Base-by-base conservation (phyloP, 2,888 invertebrate species). In the Caenorhabditis sp. region DNA sequence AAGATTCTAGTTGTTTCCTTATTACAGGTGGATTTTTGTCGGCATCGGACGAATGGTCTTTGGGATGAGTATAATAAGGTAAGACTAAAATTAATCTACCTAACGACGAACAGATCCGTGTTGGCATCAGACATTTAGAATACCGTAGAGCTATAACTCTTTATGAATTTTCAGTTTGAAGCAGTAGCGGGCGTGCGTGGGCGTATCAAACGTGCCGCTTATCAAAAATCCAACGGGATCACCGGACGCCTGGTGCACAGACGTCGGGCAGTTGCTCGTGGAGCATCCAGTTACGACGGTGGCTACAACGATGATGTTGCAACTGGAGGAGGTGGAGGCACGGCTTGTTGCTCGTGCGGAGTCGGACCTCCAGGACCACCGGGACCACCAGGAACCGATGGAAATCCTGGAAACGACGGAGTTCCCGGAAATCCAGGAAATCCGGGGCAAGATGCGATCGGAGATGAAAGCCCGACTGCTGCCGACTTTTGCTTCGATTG, bases 21-120 rank as follows among this genome's bases (percentile, higher is more conserved):
- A 9, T 68, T 68, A 30, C 39, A 74, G 66, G 66, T 74, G 20
- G 86, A 86, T 43, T 86, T 83, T 56, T 86, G 86, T 66, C 81
- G 78, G 8, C 83, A 84, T 65, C 78, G 84, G n/a, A 80, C 84
- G 5, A 74, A 73, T 65, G 83, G 83, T 9, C 62, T 84, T 22
- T 84, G 82, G 83, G 84, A 83, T 45, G 83, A 84, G 55, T 84
- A 80, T 50, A 62, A 78, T 24, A 71, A 72, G 41, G 73, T 74
- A 30, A 22, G 27, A 20, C n/a, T 52, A 7, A 26, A 2, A n/a
- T 43, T 6, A 11, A 35, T 35, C 6, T 13, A 35, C 11, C 17
- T 26, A 24, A 17, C 22, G 27, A 45, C 15, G 9, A 22, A 15
- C 20, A 2, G 30, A n/a, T n/a, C n/a, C n/a, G n/a, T n/a, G n/a